Evolutionary conservation across 53 echinoderm and acorn worm genomes (phyloP).

Genomic region (Pentamera pediparva): DNA sequence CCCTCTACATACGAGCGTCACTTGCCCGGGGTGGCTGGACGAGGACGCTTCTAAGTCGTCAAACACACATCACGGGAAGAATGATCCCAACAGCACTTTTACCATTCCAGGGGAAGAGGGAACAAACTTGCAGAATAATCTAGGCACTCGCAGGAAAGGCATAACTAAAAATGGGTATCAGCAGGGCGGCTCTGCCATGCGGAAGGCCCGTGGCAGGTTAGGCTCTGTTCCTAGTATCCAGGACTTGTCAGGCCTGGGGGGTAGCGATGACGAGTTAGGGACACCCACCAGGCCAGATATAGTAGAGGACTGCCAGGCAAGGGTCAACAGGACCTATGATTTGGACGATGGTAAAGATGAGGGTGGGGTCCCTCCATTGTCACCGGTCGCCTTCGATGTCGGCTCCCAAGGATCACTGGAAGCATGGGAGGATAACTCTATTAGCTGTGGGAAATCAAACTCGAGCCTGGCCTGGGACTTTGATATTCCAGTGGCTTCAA

Average conservation of each 20-base stretch:
- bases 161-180: conserved; percentile 1
- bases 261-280: neutral
- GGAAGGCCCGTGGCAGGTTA: conserved; percentile 10
- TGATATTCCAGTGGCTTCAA: conserved; percentile 55
- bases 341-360: conserved; percentile 41
- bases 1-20: conserved; percentile 70
- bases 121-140: conserved; percentile 33
- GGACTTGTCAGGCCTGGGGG: conserved; percentile 1
- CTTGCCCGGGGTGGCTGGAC: conserved; percentile 80
- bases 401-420: conserved; percentile 49
- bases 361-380: conserved; percentile 32
- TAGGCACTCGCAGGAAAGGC: neutral
- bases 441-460: conserved; percentile 50
- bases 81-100: conserved; percentile 25
- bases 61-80: conserved; percentile 9
- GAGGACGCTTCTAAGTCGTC: conserved; percentile 25
- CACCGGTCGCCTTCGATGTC: conserved; percentile 15
- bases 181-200: too few species aligned
- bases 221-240: conserved; percentile 15
- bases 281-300: conserved; percentile 47
- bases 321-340: conserved; percentile 72
- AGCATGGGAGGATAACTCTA: conserved; percentile 46
- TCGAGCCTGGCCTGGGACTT: conserved; percentile 73
- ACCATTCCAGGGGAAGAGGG: conserved; percentile 51
- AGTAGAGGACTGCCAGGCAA: conserved; percentile 55